Evolutionary conservation across 2,797 vertebrate genomes (phyloP), one percentile per base, ranked within the genome.

Genomic region (Lates japonicus): DNA sequence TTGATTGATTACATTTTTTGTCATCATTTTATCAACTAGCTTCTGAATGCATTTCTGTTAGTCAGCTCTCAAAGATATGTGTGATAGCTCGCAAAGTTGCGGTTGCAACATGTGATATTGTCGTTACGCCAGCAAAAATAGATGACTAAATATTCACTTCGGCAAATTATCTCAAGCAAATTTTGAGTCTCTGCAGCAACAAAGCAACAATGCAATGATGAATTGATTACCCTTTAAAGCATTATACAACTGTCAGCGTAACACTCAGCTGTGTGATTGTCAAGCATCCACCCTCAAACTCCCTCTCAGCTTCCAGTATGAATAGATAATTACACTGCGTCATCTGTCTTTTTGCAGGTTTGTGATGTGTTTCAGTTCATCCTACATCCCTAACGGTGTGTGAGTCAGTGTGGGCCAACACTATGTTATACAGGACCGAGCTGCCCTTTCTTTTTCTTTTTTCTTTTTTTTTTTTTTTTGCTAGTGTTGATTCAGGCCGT

Each of bases 161-260:
- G 51, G 66, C 16, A 33, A 69, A 83, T 82, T 41, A 72, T 76
- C 77, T 76, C 61, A 54, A 69, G 76, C 72, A 46, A 78, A 82
- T 81, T 64, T 69, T 3, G 5, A 80, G 62, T 80, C 63, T 49
- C 55, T 65, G 65, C 52, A 68, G 35, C 74, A 82, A 80, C 78
- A 84, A 85, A 71, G 70, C 78, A 66, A 83, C 86, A 73, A 76
- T 79, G 64, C 70, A 54, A 41, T 69, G 75, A 83, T 85, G 78
- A 91, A 93, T 87, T 76, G 75, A 92, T 93, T 94, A 91, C 67
- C 87, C 77, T 89, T 94, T 93, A 63, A 60, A 78, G 78, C 73
- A 77, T 83, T 76, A 85, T 75, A 70, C 88, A 92, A 91, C 88
- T 87, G 82, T 90, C 85, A 87, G 74, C 19, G 64, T 77, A 84